These are phyloP conservation scores for Chaetogeoica ovagalla DNA, from an alignment of 2,888 invertebrate genomes.

Conservation along the genomic window DNA sequence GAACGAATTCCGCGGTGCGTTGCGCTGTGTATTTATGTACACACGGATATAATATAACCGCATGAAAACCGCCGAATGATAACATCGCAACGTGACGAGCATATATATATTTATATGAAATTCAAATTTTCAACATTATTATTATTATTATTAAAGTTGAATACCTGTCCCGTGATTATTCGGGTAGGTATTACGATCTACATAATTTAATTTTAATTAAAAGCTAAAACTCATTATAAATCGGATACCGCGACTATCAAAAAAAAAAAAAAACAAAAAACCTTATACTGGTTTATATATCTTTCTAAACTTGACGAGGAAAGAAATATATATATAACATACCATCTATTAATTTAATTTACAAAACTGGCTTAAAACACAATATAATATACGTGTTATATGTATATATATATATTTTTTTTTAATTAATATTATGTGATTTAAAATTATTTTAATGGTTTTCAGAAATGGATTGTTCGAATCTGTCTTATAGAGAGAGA, in stretches of 20 bases:
- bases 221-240: constrained; percentile 30
- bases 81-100: constrained; percentile 27
- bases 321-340: no score
- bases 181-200: background rate
- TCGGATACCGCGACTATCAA: constrained; percentile 4
- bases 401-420: no score
- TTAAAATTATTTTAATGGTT: no score
- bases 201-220: constrained; percentile 41
- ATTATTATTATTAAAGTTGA: constrained; percentile 15
- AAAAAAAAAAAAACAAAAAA: no score
- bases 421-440: no score
- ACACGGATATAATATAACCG: background rate
- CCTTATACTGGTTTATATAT: background rate
- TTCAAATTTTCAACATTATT: constrained; percentile 7
- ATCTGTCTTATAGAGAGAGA: no score
- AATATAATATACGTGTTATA: no score
- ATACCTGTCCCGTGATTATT: background rate
- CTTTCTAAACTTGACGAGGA: no score
- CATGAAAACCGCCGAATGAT: constrained; percentile 4
- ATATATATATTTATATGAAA: constrained; percentile 6
- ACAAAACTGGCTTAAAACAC: no score
- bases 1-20: background rate
- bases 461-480: no score
- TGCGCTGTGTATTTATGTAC: background rate
- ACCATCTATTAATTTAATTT: no score